Conservation (phyloP, 2,888 invertebrate species). For the Eupithecia centaureata region DNA sequence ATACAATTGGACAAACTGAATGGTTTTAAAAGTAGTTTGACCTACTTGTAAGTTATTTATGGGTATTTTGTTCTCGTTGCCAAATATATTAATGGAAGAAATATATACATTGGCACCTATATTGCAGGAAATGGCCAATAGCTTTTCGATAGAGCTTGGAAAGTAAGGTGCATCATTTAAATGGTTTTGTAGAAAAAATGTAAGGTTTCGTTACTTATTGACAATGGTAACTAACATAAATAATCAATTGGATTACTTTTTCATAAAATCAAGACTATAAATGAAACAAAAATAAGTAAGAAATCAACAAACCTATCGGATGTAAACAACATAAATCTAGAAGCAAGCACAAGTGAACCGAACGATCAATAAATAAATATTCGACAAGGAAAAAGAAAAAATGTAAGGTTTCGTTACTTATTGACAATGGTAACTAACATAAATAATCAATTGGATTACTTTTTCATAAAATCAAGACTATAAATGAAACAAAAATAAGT, state of each 20-base stretch:
- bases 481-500: background rate
- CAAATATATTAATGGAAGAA: background rate
- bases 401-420: too few species aligned
- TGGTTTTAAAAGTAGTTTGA: slow-evolving; percentile 6
- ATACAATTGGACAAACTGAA: slow-evolving; percentile 7
- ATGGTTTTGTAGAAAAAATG: background rate
- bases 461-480: background rate
- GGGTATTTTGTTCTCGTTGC: slow-evolving; percentile 1
- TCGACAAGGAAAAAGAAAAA: slow-evolving; percentile 57
- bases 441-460: too few species aligned
- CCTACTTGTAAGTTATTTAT: background rate
- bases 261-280: background rate
- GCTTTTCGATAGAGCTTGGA: background rate
- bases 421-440: too few species aligned
- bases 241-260: background rate
- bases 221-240: background rate
- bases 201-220: background rate
- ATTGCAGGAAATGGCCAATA: background rate
- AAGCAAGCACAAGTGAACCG: background rate
- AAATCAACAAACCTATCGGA: background rate
- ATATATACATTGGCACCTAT: slow-evolving; percentile 1
- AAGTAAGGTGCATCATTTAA: background rate
- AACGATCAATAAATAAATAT: slow-evolving; percentile 55
- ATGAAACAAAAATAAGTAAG: background rate
- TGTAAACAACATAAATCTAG: slow-evolving; percentile 13